Evolutionary conservation across 2,113 vertebrate species (phyloP).

Genomic region (Laterallus jamaicensis): DNA sequence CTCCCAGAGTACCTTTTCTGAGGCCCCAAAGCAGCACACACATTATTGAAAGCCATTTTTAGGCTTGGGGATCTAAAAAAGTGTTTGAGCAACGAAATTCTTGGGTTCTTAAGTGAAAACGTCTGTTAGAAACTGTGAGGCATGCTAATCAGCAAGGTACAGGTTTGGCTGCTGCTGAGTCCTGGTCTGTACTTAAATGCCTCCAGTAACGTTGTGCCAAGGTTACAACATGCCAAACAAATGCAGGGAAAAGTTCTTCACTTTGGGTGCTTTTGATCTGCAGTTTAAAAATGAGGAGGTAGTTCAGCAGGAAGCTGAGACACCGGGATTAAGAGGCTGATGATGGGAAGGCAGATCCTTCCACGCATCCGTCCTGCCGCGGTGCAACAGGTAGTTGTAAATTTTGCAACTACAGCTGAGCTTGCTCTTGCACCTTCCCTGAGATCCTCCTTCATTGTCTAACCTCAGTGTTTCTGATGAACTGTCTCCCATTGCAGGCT

Average conservation of each 20-base stretch:
- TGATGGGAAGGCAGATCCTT: neutral
- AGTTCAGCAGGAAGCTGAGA: neutral
- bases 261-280: neutral
- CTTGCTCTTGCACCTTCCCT: neutral
- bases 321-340: neutral
- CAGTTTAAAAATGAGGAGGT: neutral
- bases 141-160: neutral
- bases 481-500: neutral
- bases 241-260: neutral
- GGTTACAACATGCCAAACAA: neutral
- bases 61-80: conserved; percentile 30
- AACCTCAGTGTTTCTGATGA: neutral
- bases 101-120: neutral
- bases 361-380: neutral
- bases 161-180: neutral
- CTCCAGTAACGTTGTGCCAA: neutral
- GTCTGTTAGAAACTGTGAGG: neutral
- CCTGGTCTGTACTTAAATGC: neutral
- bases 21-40: conserved; percentile 34
- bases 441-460: neutral
- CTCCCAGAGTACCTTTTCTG: conserved; percentile 61
- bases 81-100: neutral
- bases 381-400: neutral
- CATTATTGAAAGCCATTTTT: conserved; percentile 46
- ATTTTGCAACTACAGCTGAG: neutral